Evolutionary conservation across 53 echinoderm and acorn worm species (phyloP).

Genomic region (Actinopyga echinites): DNA sequence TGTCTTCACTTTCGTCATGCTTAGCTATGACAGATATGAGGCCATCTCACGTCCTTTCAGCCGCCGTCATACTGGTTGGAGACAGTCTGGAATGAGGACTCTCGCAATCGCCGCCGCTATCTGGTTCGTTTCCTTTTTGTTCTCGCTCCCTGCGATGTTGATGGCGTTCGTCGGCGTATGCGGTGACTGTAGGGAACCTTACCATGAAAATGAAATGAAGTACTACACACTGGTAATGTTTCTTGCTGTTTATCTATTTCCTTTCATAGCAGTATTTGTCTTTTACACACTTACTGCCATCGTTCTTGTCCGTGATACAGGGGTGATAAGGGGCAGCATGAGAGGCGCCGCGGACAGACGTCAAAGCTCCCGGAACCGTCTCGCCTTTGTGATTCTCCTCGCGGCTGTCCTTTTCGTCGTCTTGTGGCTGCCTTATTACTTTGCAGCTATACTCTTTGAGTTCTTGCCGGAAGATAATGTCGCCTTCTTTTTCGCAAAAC

Average conservation of each 20-base stretch:
- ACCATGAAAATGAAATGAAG: conserved; percentile 17
- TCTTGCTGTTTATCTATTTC: conserved; percentile 70
- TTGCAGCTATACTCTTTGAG: conserved; percentile 67
- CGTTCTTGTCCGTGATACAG: conserved; percentile 61
- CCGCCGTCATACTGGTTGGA: conserved; percentile 68
- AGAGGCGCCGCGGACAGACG: conserved; percentile 76
- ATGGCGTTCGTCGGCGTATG: conserved; percentile 11
- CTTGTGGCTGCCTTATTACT: conserved; percentile 79
- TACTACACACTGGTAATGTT: conserved; percentile 62
- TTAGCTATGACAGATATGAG: conserved; percentile 88
- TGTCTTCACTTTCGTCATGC: conserved; percentile 77
- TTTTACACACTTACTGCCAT: conserved; percentile 86
- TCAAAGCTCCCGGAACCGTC: conserved; percentile 70
- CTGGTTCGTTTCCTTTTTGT: conserved; percentile 68
- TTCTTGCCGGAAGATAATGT: conserved; percentile 42
- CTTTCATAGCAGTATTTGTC: conserved; percentile 67
- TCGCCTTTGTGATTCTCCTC: conserved; percentile 83
- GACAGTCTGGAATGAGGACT: conserved; percentile 57
- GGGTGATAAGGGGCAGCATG: conserved; percentile 54
- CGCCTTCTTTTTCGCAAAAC: not conserved
- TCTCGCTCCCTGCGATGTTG: conserved; percentile 65
- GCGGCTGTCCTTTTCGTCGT: conserved; percentile 83
- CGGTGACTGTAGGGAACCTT: conserved; percentile 56
- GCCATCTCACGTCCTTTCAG: conserved; percentile 85
- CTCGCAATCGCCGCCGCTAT: conserved; percentile 64